Percentiles rank a stretch among this genome's conserved stretches.
These are phyloP conservation scores for Diadromus collaris DNA, from an alignment of 2,888 invertebrate genomes.

Conservation along the genomic window DNA sequence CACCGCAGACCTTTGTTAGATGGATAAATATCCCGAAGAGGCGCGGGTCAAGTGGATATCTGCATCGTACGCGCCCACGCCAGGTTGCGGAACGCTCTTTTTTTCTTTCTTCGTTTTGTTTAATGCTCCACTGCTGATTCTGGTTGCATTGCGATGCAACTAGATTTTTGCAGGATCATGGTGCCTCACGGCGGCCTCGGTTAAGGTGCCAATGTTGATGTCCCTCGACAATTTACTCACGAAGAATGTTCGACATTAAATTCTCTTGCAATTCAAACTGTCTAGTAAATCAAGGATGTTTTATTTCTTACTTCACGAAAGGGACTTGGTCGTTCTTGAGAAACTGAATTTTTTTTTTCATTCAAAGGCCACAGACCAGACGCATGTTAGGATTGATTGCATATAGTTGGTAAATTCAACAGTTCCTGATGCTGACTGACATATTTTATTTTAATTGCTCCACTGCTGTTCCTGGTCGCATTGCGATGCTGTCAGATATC, in stretches of 20 bases:
- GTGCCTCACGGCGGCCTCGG: background rate
- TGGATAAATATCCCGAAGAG: slow-evolving; percentile 77
- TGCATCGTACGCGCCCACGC: slow-evolving; percentile 75
- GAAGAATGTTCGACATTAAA: background rate
- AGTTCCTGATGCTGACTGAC: too few species aligned
- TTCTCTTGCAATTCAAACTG: background rate
- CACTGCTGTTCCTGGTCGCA: slow-evolving; percentile 16
- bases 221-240: background rate
- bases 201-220: background rate
- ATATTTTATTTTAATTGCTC: too few species aligned
- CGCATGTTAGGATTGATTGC: too few species aligned
- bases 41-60: slow-evolving; percentile 77
- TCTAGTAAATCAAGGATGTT: background rate
- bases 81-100: slow-evolving; percentile 62
- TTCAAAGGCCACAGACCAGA: too few species aligned
- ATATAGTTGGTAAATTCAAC: too few species aligned
- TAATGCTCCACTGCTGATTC: background rate
- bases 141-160: slow-evolving; percentile 43
- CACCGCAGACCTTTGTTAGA: slow-evolving; percentile 79
- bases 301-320: too few species aligned
- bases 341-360: too few species aligned
- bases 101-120: slow-evolving; percentile 5
- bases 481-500: slow-evolving; percentile 48
- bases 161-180: slow-evolving; percentile 34
- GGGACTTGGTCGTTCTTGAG: background rate